A percentile compares a stretch with the other conserved stretches of the same genome.
These are phyloP conservation scores for Anolis carolinensis DNA, from an alignment of 2,113 vertebrate species.

Conservation along the genomic window DNA sequence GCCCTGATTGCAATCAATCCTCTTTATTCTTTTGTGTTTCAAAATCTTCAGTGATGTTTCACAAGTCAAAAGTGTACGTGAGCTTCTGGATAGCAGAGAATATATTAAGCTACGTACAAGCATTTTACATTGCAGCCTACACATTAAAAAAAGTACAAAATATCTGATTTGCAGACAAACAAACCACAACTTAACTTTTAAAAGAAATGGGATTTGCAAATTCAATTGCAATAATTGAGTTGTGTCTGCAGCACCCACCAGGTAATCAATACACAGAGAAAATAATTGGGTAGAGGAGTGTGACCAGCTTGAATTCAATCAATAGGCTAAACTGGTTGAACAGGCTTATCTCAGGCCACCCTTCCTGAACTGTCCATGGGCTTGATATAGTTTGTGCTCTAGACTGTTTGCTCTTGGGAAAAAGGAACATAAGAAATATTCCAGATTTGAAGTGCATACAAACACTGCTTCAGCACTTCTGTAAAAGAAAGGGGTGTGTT, in stretches of 20 bases:
- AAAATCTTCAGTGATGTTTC: conserved; percentile 49
- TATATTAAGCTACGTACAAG: not conserved
- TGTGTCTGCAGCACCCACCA: too few relatives aligned
- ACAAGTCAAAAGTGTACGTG: conserved; percentile 30
- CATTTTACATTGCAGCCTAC: not conserved
- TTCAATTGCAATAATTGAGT: not conserved
- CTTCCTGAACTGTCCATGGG: too few relatives aligned
- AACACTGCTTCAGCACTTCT: not conserved
- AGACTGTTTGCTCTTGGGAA: too few relatives aligned
- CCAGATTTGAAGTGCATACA: not conserved
- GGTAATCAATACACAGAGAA: not conserved
- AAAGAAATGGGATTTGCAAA: not conserved
- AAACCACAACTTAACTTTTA: not conserved
- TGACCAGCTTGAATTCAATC: not conserved
- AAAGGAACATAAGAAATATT: not conserved
- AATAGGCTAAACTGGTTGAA: too few relatives aligned
- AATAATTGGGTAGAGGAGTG: not conserved
- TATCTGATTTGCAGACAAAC: not conserved
- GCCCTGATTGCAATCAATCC: conserved; percentile 68
- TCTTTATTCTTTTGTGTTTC: conserved; percentile 36
- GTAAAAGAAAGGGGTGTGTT: not conserved
- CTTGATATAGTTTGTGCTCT: too few relatives aligned
- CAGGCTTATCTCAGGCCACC: too few relatives aligned
- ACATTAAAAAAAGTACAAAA: not conserved
- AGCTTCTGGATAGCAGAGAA: conserved; percentile 40